phyloP scores from a whole-genome alignment of 2,113 vertebrate species.

The Lepidothrix coronata region DNA sequence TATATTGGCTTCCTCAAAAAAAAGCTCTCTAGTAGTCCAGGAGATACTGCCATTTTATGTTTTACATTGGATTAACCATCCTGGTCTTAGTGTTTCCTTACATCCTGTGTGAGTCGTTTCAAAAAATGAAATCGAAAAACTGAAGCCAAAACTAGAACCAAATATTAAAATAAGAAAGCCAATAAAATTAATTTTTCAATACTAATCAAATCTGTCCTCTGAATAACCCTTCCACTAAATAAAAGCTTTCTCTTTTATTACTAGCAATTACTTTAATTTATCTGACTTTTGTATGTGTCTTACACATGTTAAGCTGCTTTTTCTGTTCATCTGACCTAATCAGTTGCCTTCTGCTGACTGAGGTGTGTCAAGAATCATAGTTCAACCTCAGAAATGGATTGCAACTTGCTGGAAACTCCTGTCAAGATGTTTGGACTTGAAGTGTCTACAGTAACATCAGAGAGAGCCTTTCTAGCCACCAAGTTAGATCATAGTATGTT shows the following conservation, averaged over 20 bases:
- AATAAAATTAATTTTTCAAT: not conserved
- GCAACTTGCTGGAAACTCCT: not conserved
- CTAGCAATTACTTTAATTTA: not conserved
- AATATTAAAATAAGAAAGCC: not conserved
- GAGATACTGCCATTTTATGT: not conserved
- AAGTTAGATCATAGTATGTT: not conserved
- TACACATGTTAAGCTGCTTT: not conserved
- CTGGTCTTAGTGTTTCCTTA: not conserved
- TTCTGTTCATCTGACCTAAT: not conserved
- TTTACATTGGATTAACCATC: not conserved
- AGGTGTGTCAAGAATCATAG: not conserved
- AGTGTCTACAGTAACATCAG: not conserved
- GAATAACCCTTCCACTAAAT: not conserved
- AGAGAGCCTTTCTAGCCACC: not conserved
- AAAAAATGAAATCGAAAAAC: not conserved
- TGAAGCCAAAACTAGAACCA: not conserved
- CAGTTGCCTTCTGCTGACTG: not conserved
- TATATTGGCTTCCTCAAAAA: not conserved
- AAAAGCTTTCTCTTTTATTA: not conserved
- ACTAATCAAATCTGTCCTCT: not conserved
- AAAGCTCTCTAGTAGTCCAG: not conserved
- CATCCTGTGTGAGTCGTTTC: not conserved
- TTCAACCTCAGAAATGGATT: not conserved
- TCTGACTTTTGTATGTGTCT: not conserved
- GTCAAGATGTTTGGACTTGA: not conserved